Evolutionary conservation across 2,888 invertebrate species (phyloP).

Genomic region (Malthinus seriepunctatus): DNA sequence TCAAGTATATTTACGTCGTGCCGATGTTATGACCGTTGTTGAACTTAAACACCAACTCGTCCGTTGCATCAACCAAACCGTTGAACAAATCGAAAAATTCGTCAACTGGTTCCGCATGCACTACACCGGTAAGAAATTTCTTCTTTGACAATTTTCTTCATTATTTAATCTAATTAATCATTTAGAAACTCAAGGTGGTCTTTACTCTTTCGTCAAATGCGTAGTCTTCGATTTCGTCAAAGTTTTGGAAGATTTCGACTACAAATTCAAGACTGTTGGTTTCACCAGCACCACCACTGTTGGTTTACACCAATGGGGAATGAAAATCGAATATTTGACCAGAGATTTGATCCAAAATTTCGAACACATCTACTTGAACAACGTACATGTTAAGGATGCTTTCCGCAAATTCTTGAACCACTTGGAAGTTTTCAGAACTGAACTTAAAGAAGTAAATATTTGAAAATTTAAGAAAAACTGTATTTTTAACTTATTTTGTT

Average conservation of each 20-base stretch:
- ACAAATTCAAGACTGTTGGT: not conserved
- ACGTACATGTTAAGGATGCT: not conserved
- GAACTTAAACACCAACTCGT: not conserved
- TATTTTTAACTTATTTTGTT: not conserved
- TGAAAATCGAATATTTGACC: slow-evolving; percentile 8
- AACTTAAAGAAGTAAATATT: not conserved
- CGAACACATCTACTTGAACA: not conserved
- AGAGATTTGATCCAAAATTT: not conserved
- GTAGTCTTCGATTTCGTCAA: slow-evolving; percentile 2
- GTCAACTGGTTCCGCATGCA: not conserved
- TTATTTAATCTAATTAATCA: too few relatives aligned
- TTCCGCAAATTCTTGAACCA: not conserved
- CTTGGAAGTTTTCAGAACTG: not conserved
- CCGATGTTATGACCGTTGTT: not conserved
- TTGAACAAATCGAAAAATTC: slow-evolving; percentile 4
- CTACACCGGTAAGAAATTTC: too few relatives aligned
- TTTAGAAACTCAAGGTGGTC: slow-evolving; percentile 11
- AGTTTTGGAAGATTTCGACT: not conserved
- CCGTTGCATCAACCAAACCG: not conserved
- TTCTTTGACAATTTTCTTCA: too few relatives aligned
- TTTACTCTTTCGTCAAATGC: not conserved
- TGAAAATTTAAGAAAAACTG: not conserved
- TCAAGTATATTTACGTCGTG: not conserved
- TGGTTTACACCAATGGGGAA: not conserved
- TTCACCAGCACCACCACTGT: too few relatives aligned